phyloP scores from a whole-genome alignment of 1,140 invertebrate species.

The Andricus grossulariae region DNA sequence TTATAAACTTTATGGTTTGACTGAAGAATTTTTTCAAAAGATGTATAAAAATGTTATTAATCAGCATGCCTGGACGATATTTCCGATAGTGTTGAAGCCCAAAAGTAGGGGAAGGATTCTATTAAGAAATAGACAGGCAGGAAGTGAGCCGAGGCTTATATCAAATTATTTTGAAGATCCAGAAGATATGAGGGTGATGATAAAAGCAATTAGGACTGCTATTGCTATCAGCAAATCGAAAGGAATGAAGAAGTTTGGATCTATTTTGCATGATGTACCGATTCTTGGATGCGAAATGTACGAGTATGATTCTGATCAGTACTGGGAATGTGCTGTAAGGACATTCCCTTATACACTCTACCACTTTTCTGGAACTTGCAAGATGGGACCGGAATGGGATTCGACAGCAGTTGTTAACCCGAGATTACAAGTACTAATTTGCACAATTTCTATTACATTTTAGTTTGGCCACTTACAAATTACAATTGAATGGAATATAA shows the following conservation, averaged over 20 bases:
- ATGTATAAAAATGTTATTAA: conserved; percentile 72
- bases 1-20: conserved; percentile 78
- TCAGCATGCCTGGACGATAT: conserved; percentile 76
- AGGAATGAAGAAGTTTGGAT: conserved; percentile 78
- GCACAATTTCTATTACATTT: neutral
- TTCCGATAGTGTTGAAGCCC: conserved; percentile 84
- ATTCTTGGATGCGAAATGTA: conserved; percentile 81
- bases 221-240: conserved; percentile 78
- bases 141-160: conserved; percentile 87
- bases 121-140: conserved; percentile 82
- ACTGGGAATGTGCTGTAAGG: conserved; percentile 84
- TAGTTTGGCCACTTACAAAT: neutral
- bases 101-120: conserved; percentile 84
- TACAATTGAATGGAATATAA: too few relatives aligned
- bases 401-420: conserved; percentile 83
- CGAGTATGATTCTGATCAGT: conserved; percentile 80
- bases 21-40: conserved; percentile 53
- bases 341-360: conserved; percentile 85
- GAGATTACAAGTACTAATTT: conserved; percentile 72
- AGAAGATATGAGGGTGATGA: conserved; percentile 80
- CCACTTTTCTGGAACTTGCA: conserved; percentile 88
- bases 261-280: conserved; percentile 78
- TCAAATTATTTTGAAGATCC: conserved; percentile 86
- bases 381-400: conserved; percentile 87
- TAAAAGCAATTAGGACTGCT: conserved; percentile 79